Evolutionary conservation across 2,797 vertebrate species (phyloP).

Genomic region (Carapus acus): DNA sequence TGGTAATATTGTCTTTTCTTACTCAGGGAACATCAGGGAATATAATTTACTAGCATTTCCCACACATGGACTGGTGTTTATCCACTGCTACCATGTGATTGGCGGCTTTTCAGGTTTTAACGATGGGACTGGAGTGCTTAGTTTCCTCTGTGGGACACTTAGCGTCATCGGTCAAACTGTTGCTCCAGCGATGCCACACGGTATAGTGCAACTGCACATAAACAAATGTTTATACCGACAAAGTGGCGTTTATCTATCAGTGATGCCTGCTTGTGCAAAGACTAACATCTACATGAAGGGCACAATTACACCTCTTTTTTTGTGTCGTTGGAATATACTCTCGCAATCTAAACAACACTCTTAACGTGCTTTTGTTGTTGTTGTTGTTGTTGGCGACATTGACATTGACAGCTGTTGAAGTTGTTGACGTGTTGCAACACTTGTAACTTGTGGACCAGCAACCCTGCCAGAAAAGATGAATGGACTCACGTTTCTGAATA

Average conservation of each 20-base stretch:
- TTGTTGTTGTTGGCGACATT: background rate
- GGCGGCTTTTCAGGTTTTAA: conserved; percentile 2
- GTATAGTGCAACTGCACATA: too few species aligned
- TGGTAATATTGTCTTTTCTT: too few species aligned
- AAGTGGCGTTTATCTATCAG: background rate
- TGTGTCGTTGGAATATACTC: background rate
- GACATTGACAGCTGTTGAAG: background rate
- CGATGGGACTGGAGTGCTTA: conserved; percentile 10
- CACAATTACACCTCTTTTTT: background rate
- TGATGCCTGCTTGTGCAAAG: background rate
- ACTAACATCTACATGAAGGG: background rate
- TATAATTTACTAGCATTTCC: too few species aligned
- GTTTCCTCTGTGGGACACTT: conserved; percentile 7
- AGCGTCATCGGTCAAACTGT: too few species aligned
- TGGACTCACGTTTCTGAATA: too few species aligned
- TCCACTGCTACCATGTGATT: conserved; percentile 11
- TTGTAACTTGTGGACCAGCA: conserved; percentile 11
- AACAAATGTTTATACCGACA: too few species aligned
- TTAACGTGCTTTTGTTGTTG: background rate
- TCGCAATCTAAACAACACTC: background rate
- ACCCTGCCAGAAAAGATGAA: conserved; percentile 5
- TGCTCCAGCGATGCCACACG: too few species aligned
- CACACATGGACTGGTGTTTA: conserved; percentile 24
- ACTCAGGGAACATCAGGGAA: too few species aligned
- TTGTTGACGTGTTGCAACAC: background rate